Conservation (phyloP, 23 tunicate genomes). For the Aplidium turbinatum region DNA sequence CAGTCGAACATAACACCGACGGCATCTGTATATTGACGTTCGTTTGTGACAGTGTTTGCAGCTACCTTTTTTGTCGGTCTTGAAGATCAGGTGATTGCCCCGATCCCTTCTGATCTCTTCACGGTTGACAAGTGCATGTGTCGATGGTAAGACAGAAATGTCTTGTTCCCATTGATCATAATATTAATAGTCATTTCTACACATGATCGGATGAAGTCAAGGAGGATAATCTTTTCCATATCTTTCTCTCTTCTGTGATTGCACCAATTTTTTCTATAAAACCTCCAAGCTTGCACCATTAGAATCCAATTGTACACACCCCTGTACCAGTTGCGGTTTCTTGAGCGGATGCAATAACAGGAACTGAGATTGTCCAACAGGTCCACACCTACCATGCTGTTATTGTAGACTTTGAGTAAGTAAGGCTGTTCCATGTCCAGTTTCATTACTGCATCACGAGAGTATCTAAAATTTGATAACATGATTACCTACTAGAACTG, state of each 20-base stretch:
- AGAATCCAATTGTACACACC: constrained; percentile 15
- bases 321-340: constrained; percentile 15
- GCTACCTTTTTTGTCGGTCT: constrained; percentile 7
- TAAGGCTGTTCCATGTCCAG: not conserved
- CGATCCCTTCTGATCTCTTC: constrained; percentile 5
- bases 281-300: constrained; percentile 21
- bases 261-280: no score
- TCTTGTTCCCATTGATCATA: constrained; percentile 4
- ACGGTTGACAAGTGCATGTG: not conserved
- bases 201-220: constrained; percentile 16
- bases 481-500: no score
- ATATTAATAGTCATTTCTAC: constrained; percentile 1
- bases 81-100: constrained; percentile 3
- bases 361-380: not conserved
- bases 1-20: no score
- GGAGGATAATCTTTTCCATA: not conserved
- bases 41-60: constrained; percentile 8
- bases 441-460: constrained; percentile 2
- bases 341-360: constrained; percentile 13
- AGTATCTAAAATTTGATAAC: constrained; percentile 12
- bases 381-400: constrained; percentile 11
- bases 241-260: no score
- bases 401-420: not conserved
- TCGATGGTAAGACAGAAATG: not conserved
- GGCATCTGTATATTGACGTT: no score